Evolutionary conservation across 1,140 invertebrate species (phyloP).

Genomic region (Drosophila kurseongensis): DNA sequence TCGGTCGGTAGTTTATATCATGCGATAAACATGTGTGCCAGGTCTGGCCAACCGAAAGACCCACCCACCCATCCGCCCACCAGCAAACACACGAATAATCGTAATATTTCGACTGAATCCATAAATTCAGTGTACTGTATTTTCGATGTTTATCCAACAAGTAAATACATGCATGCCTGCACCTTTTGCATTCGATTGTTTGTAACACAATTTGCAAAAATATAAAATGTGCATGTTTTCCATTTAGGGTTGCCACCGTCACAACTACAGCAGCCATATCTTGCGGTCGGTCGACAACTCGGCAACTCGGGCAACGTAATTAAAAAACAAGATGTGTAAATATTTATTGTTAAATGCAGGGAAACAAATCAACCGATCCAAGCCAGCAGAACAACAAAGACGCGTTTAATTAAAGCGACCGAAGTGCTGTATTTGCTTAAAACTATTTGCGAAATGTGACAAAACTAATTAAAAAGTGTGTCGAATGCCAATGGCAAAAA

Average conservation of each 20-base stretch:
- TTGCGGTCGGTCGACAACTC: not conserved
- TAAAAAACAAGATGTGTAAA: constrained; percentile 33
- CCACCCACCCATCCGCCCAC: not conserved
- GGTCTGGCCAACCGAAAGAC: constrained; percentile 20
- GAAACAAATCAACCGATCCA: constrained; percentile 15
- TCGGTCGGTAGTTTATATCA: constrained; percentile 31
- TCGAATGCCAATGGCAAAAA: constrained; percentile 80
- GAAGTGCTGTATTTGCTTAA: constrained; percentile 67
- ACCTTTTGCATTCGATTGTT: constrained; percentile 30
- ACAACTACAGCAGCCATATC: constrained; percentile 12
- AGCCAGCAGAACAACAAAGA: constrained; percentile 27
- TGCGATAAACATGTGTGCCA: constrained; percentile 41
- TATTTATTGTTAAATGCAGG: constrained; percentile 38
- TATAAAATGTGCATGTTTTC: constrained; percentile 7
- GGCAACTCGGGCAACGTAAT: constrained; percentile 15
- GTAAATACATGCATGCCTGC: constrained; percentile 45
- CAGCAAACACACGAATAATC: not conserved
- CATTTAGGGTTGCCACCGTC: constrained; percentile 23
- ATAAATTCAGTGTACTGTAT: constrained; percentile 28
- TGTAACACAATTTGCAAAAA: constrained; percentile 9
- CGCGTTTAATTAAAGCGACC: constrained; percentile 65
- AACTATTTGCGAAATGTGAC: constrained; percentile 79
- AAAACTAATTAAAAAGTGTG: constrained; percentile 81
- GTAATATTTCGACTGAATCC: constrained; percentile 33
- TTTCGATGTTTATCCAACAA: constrained; percentile 34